Evolutionary conservation across 35 echinoderm and acorn worm genomes (phyloP), one percentile per base, ranked within the genome.

Genomic region (Apostichopus japonicus): DNA sequence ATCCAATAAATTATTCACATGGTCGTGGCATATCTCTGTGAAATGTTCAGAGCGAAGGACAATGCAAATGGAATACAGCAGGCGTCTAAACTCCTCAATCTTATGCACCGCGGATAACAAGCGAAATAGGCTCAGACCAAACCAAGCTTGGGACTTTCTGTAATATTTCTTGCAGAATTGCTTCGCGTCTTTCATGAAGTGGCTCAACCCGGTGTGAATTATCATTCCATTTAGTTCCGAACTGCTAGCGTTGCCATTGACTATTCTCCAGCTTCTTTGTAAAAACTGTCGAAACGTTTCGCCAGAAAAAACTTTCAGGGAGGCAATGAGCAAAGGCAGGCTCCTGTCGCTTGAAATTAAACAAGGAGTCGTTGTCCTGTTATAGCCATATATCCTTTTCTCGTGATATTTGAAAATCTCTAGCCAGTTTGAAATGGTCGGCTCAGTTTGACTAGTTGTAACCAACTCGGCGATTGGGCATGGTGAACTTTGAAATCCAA

Each of bases 131-230:
- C 54, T 16, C n/a, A 83, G 11, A 54, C 79, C 79, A 54, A 25
- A 53, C 79, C 79, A 53, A 6, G 8, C n/a, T 24, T 51, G 56
- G 11, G 63, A 23, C 24, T 87, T 87, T 15, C 84, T 61, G 84
- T 87, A 87, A 14, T 87, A 24, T 62, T 71, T 87, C 15, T 24
- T 21, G 56, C 84, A 87, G 13, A 8, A 59, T 44, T 87, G 19
- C 22, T 87, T 87, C 6, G 56, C 55, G 24, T 87, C 63, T 44
- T 87, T 87, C 84, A 87, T 87, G 56, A 87, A 87, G 25, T 87
- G 84, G 84, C 84, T 87, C 57, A 87, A 87, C 11, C 84, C 84
- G 22, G 16, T 87, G 15, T 87, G 56, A 44, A 87, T 87, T 0
- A 87, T 87, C 58, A 87, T 23, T 11, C 56, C 84, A 63, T 87